Base-by-base conservation (phyloP, 2,888 invertebrate genomes). In the Drosophila neonasuta region DNA sequence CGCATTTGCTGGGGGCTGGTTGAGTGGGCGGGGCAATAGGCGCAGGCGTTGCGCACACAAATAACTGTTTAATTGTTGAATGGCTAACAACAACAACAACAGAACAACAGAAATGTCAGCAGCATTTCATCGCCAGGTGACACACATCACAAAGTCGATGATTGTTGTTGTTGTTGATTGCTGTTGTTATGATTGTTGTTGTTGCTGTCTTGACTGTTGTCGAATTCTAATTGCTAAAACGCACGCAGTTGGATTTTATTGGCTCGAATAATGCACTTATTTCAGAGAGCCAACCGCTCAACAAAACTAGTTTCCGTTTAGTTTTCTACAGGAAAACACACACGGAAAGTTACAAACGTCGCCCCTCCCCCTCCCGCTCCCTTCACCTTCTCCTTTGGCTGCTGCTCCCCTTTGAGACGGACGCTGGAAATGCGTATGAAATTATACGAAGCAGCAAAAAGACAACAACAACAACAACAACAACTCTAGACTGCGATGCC, bases 21-120 rank as follows among this genome's bases (percentile, higher is more conserved):
- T 6, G 24, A 24, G 50, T 76, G 62, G 62, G 55, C 61, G 65
- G 52, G 49, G 24, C 44, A 39, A 51, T 62, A 13, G 45, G 55
- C 68, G 57, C 41, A 56, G 52, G 62, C 68, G 48, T 57, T 44
- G 50, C 44, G 36, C 42, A 29, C 71, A 74, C 36, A 36, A 24
- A 24, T 81, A 88, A 88, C 83, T 76, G 88, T 88, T 88, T 79
- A 87, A 85, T 88, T 89, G 87, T 79, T 29, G 20, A 44, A 41
- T 41, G 39, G 64, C 17, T 32, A 39, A 20, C 20, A 20, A 20
- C 17, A 20, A 20, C 17, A 20, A 24, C 24, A 24, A 24, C 24
- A 24, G 24, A 24, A 24, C 24, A 24, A 24, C 6, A 36, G 13
- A 41, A 64, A 50, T 64, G 68, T 71, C 56, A 52, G 52, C 63